Evolutionary conservation across 2,797 vertebrate genomes (phyloP).

Genomic region (Gallinago solitaria): DNA sequence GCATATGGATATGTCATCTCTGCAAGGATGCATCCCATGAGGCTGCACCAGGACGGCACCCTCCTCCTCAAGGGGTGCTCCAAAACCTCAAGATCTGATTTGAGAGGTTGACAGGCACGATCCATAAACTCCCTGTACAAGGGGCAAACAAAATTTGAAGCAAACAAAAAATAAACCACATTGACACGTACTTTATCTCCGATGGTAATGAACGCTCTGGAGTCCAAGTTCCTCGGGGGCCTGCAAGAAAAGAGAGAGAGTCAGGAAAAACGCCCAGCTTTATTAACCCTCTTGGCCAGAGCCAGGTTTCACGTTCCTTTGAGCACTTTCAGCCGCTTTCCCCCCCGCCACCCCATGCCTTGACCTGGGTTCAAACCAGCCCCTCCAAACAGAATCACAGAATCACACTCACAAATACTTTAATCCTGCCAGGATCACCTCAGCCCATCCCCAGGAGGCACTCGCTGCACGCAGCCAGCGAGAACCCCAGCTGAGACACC

Average conservation of each 20-base stretch:
- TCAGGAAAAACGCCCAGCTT: neutral
- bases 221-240: constrained; percentile 81
- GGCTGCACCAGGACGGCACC: neutral
- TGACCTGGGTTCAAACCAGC: neutral
- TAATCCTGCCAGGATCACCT: neutral
- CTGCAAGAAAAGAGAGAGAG: constrained; percentile 48
- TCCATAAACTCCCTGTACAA: neutral
- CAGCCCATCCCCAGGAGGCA: neutral
- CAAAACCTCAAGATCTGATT: neutral
- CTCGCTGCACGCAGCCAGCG: rapidly evolving
- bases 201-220: constrained; percentile 81
- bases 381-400: constrained; percentile 9
- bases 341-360: neutral
- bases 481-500: neutral
- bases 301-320: neutral
- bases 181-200: constrained; percentile 74
- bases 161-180: neutral
- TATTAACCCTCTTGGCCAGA: neutral
- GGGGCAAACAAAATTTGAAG: neutral
- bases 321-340: neutral
- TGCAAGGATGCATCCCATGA: neutral
- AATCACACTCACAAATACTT: neutral
- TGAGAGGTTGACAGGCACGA: neutral
- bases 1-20: neutral
- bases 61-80: neutral